A percentile compares a stretch with the other conserved stretches of the same genome.
phyloP scores from a whole-genome alignment of 2,797 vertebrate genomes.

The Arrhamphus sclerolepis region DNA sequence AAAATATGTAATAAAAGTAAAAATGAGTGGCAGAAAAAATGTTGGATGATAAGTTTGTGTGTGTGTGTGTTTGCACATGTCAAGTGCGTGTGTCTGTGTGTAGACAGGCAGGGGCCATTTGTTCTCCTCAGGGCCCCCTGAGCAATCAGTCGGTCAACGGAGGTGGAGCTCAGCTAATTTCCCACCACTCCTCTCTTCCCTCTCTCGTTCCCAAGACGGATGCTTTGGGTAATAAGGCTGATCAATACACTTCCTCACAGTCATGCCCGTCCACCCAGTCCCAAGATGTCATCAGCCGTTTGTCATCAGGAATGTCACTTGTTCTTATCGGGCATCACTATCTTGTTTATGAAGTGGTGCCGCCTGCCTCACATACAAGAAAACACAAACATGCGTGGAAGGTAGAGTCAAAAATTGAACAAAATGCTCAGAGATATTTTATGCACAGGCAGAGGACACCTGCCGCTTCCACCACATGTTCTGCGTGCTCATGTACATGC shows the following conservation, averaged over 20 bases:
- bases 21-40: conserved; percentile 24
- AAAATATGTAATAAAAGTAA: conserved; percentile 15
- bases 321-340: conserved; percentile 77
- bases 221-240: conserved; percentile 85
- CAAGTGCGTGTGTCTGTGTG: conserved; percentile 24
- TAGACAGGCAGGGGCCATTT: conserved; percentile 70
- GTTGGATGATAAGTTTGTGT: conserved; percentile 36
- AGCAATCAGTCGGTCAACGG: conserved; percentile 82
- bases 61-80: conserved; percentile 27
- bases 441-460: conserved; percentile 14
- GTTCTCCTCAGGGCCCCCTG: conserved; percentile 75
- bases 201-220: conserved; percentile 76
- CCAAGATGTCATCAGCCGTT: conserved; percentile 74
- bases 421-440: conserved; percentile 8
- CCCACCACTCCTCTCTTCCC: conserved; percentile 58
- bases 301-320: conserved; percentile 76
- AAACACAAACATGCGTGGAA: neutral
- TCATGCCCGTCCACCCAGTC: conserved; percentile 46
- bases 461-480: conserved; percentile 9
- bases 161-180: conserved; percentile 81
- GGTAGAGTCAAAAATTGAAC: neutral
- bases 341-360: conserved; percentile 74
- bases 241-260: conserved; percentile 83
- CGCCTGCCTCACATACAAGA: neutral
- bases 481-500: conserved; percentile 20